A percentile compares a stretch with the other conserved stretches of the same genome.
Conservation (phyloP, 2,113 vertebrate species). For the Cyanoramphus novaezelandiae region DNA sequence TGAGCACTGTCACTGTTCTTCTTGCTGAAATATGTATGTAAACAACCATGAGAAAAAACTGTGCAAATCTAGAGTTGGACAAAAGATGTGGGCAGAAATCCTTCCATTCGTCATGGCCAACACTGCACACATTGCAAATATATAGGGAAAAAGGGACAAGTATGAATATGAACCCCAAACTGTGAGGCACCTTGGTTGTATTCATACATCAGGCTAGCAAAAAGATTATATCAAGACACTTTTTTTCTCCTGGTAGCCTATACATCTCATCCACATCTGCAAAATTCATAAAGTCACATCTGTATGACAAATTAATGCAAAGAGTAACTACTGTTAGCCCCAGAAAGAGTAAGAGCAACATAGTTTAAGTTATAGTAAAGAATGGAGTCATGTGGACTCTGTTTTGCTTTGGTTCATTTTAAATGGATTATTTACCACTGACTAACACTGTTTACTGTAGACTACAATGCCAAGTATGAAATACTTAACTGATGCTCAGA, state of each 20-base stretch:
- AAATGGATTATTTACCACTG: background rate
- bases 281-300: background rate
- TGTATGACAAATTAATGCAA: background rate
- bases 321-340: background rate
- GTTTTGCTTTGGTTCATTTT: background rate
- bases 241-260: background rate
- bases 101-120: background rate
- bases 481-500: background rate
- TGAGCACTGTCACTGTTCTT: background rate
- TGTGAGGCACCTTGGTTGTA: background rate
- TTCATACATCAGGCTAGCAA: background rate
- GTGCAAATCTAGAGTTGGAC: background rate
- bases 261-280: background rate
- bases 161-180: background rate
- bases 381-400: background rate
- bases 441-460: background rate
- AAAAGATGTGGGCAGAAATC: background rate
- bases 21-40: background rate
- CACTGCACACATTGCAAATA: rapidly evolving
- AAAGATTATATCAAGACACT: background rate
- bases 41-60: background rate
- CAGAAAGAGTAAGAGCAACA: background rate
- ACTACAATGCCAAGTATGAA: background rate
- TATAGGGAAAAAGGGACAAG: background rate
- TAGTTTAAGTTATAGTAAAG: background rate